Evolutionary conservation across 2,113 vertebrate species (phyloP), one percentile per base, ranked within the genome.

Genomic region (Seriola quinqueradiata): DNA sequence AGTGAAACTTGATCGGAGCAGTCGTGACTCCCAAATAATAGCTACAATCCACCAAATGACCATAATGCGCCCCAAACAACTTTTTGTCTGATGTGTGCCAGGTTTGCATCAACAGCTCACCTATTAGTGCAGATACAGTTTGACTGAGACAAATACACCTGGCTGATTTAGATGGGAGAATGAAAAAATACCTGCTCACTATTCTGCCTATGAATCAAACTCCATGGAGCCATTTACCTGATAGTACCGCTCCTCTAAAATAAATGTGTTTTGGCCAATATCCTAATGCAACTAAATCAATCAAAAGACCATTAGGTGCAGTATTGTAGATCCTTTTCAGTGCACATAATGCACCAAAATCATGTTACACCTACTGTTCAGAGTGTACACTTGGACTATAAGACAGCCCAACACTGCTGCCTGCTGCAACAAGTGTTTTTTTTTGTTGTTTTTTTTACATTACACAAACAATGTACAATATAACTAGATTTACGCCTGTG

Each of bases 321-420:
- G 38, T 16, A 28, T 8, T 32, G 38, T 9, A 9, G 12, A 32
- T 59, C n/a, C 2, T 65, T 65, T 40, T 5, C 7, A 0, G 16
- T 52, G 58, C 23, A 48, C 28, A 40, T 61, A 69, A 63, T 63
- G 54, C 46, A 74, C 57, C 54, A 50, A 75, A 71, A 75, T 71
- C 60, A 44, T 28, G 77, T 74, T 75, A 66, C 3, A 13, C 2
- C 14, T 10, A 3, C 13, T 4, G 13, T 25, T 70, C 12, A 28
- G 38, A 1, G 1, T 16, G 4, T 38, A 28, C 21, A 36, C 14
- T 57, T 21, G 4, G 25, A 28, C 54, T 60, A 32, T 13, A n/a
- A 71, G 21, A 69, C 25, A n/a, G n/a, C 7, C 6, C 0, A 32
- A 64, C 21, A 16, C 17, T 12, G 50, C 50, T 8, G 28, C 73